These are phyloP conservation scores for Emydoidea blandingii DNA, from an alignment of 2,797 vertebrate species.

Conservation along the genomic window DNA sequence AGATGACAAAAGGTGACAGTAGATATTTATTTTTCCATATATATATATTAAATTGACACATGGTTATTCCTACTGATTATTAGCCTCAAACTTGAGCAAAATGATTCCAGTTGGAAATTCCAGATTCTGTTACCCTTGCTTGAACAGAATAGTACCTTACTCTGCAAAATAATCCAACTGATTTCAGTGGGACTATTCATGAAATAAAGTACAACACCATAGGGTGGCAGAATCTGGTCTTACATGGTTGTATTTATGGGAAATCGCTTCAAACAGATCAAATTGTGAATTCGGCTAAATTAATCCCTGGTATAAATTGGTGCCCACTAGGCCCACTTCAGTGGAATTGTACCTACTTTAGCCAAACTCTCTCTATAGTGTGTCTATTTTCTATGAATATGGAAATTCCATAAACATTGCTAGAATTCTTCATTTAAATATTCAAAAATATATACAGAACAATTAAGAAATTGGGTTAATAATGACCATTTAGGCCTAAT, in stretches of 20 bases:
- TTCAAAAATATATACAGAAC: neutral
- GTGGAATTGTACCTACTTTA: neutral
- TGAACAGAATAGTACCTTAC: neutral
- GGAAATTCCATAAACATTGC: neutral
- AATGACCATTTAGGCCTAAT: neutral
- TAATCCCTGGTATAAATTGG: neutral
- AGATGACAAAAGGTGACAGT: neutral
- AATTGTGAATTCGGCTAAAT: accelerated
- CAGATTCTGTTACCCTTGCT: neutral
- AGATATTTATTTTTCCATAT: neutral
- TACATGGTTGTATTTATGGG: neutral
- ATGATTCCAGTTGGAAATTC: neutral
- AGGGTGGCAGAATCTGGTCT: neutral
- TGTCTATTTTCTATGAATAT: neutral
- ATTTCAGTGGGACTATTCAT: neutral
- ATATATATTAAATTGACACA: neutral
- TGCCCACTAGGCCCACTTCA: accelerated
- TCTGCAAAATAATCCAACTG: neutral
- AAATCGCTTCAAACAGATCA: neutral
- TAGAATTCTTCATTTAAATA: neutral
- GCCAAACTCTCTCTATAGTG: accelerated
- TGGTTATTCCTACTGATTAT: neutral
- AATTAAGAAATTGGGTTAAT: accelerated
- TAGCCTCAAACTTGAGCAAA: neutral
- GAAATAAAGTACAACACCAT: accelerated